Percentiles rank a stretch among this genome's conserved stretches.
These are phyloP conservation scores for Watsonalla cultraria DNA, from an alignment of 2,888 invertebrate species.

Conservation along the genomic window DNA sequence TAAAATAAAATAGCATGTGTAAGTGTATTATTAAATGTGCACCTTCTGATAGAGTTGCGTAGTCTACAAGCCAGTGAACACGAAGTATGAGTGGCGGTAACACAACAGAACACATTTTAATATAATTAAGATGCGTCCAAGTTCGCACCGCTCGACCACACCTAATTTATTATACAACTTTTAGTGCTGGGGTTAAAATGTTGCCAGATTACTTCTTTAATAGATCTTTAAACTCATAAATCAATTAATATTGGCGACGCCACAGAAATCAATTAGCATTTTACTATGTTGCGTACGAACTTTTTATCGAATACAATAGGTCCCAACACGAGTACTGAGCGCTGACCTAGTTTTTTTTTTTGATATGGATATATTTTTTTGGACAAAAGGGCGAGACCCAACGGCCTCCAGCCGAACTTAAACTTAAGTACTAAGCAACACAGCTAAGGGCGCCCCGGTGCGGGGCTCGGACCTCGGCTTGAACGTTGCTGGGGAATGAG, in stretches of 20 bases:
- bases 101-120: constrained; percentile 42
- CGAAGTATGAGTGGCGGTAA: constrained; percentile 24
- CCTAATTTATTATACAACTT: constrained; percentile 20
- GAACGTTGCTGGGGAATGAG: too few species aligned
- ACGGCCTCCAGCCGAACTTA: too few species aligned
- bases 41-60: constrained; percentile 19
- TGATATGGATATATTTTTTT: too few species aligned
- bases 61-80: constrained; percentile 17
- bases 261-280: not conserved
- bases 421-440: too few species aligned
- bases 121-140: constrained; percentile 52
- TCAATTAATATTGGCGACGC: not conserved
- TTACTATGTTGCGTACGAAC: not conserved
- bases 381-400: too few species aligned
- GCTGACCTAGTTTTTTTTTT: too few species aligned
- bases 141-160: constrained; percentile 27
- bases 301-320: not conserved
- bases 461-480: too few species aligned
- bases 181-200: constrained; percentile 28
- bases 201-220: constrained; percentile 23
- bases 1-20: too few species aligned
- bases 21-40: not conserved
- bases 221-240: not conserved
- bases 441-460: too few species aligned
- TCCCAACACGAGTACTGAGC: too few species aligned